phyloP scores from a whole-genome alignment of 2,113 vertebrate genomes.

The Kobus ellipsiprymnus region DNA sequence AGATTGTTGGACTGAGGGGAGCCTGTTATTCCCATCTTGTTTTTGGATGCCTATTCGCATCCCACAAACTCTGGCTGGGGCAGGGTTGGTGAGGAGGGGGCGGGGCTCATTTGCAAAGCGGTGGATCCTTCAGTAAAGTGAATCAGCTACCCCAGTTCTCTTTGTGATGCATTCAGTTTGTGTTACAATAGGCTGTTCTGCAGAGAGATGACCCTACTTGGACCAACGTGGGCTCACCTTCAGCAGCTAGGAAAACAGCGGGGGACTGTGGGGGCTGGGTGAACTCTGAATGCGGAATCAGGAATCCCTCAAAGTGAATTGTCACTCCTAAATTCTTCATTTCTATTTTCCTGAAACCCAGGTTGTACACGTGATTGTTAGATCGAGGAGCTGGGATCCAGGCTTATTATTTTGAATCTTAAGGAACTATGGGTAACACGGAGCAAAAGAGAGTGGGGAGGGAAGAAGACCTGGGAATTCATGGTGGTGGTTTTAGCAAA shows the following conservation, averaged over 20 bases:
- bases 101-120: constrained; percentile 14
- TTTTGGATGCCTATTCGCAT: background rate
- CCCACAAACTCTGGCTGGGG: background rate
- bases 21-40: background rate
- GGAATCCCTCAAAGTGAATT: constrained; percentile 32
- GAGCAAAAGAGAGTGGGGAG: background rate
- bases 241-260: constrained; percentile 16
- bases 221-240: background rate
- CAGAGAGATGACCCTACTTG: background rate
- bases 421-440: background rate
- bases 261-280: constrained; percentile 13
- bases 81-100: background rate
- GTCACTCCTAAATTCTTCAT: background rate
- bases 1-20: background rate
- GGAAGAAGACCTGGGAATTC: background rate
- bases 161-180: constrained; percentile 51
- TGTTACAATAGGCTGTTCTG: constrained; percentile 46
- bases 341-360: background rate
- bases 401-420: constrained; percentile 11
- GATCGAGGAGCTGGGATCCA: background rate
- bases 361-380: constrained; percentile 12
- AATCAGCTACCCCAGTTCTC: background rate
- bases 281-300: constrained; percentile 14
- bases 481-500: background rate
- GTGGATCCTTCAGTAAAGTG: background rate